Evolutionary conservation across 2,797 vertebrate species (phyloP), one percentile per base, ranked within the genome.

Genomic region (Mormyrops boulengeri): DNA sequence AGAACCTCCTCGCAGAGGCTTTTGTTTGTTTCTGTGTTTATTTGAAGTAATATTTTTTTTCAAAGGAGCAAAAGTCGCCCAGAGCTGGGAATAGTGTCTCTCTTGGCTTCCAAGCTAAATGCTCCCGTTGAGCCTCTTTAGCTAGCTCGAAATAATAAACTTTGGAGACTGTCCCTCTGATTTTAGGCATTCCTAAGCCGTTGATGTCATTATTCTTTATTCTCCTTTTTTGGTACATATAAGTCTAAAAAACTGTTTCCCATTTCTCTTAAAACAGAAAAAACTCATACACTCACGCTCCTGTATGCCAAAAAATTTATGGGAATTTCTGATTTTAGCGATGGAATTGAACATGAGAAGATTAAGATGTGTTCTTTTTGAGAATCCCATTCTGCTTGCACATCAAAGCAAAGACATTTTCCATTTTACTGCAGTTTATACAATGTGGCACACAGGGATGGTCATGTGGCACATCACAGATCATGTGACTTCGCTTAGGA

Each of bases 1-100:
- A 87, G 91, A 91, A 91, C 90, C 92, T 89, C 62, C 91, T 93
- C 93, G 93, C 89, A 44, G 89, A 92, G 92, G 93, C 92, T 90
- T 47, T 82, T 95, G 92, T 95, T 95, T 95, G 92, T 93, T 88
- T 93, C 91, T 91, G 91, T 94, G 93, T 95, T 95, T 95, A 95
- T 95, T 92, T 94, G 94, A 94, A 92, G 92, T 93, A 93, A 94
- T 94, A 93, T 93, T 94, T 91, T 89, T 92, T 62, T 93, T 94
- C 94, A 93, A 93, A 92, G 94, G 94, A 92, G 93, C 92, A 92
- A 90, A 93, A 93, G 93, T 95, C 94, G 95, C 93, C 94, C 92
- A 93, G 92, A 92, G 92, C 93, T 95, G 95, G 95, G 95, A 95
- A 95, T 95, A 94, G 94, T 93, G 93, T 92, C 94, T 94, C 92